phyloP scores from a whole-genome alignment of 2,113 vertebrate genomes.

The Sporophila hypoxantha region DNA sequence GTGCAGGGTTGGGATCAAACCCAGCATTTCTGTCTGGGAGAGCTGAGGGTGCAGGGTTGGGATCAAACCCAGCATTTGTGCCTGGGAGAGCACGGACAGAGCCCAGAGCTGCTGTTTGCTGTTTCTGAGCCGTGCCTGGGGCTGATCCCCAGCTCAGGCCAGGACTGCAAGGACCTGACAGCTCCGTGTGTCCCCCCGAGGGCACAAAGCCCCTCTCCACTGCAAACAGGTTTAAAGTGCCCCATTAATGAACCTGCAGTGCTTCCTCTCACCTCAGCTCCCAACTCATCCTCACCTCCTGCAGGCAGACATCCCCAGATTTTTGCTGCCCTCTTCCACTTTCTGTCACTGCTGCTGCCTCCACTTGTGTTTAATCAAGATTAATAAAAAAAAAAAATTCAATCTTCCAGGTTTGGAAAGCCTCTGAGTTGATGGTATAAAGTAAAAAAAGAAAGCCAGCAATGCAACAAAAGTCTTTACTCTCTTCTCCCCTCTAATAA shows the following conservation, averaged over 20 bases:
- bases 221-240: not conserved
- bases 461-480: not conserved
- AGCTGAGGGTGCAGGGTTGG: too few relatives aligned
- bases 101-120: not conserved
- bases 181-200: not conserved
- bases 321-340: not conserved
- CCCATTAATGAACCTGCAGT: not conserved
- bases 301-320: not conserved
- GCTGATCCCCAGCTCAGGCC: not conserved
- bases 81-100: not conserved
- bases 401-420: not conserved
- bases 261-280: not conserved
- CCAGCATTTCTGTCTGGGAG: not conserved
- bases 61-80: not conserved
- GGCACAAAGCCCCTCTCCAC: not conserved
- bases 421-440: not conserved
- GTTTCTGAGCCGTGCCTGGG: not conserved
- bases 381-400: not conserved
- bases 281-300: not conserved
- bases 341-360: not conserved
- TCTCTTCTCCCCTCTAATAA: not conserved
- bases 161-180: not conserved
- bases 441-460: not conserved
- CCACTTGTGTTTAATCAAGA: not conserved
- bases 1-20: not conserved